Percentiles rank a stretch among this genome's conserved stretches.
Conservation (phyloP, 2,888 invertebrate genomes). For the Allygus modestus region DNA sequence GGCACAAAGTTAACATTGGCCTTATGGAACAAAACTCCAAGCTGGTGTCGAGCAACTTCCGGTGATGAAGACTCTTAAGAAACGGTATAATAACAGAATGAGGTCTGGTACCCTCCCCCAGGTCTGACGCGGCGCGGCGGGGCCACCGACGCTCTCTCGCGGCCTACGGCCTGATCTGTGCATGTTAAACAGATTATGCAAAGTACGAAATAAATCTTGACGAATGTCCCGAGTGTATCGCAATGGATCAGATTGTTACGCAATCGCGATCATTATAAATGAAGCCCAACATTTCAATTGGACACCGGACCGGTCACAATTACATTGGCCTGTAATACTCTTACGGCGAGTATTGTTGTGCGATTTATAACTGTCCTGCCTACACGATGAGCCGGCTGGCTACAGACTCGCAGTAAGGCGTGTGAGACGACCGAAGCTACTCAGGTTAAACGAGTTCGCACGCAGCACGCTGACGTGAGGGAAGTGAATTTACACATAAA, state of each 20-base stretch:
- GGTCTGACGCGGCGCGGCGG: neutral
- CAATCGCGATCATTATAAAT: constrained; percentile 55
- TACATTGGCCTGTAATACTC: neutral
- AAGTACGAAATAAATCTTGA: constrained; percentile 50
- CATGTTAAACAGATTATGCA: constrained; percentile 57
- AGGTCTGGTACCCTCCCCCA: no score
- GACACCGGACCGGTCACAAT: constrained; percentile 28
- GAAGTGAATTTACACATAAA: no score
- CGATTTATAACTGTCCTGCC: constrained; percentile 6
- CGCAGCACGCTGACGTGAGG: no score
- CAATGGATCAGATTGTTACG: constrained; percentile 33
- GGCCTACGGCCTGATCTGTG: constrained; percentile 9
- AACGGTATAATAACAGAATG: no score
- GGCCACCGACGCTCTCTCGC: neutral
- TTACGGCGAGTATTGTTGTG: constrained; percentile 6
- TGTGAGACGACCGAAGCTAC: no score
- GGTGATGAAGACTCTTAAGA: no score
- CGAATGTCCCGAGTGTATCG: constrained; percentile 38
- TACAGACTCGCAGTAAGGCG: neutral
- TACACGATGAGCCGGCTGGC: neutral
- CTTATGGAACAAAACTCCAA: no score
- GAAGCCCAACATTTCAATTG: constrained; percentile 54
- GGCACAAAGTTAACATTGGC: no score
- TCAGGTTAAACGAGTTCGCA: no score
- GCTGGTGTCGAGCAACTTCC: no score